Conservation (phyloP, 2,113 vertebrate genomes). For the Passer domesticus region DNA sequence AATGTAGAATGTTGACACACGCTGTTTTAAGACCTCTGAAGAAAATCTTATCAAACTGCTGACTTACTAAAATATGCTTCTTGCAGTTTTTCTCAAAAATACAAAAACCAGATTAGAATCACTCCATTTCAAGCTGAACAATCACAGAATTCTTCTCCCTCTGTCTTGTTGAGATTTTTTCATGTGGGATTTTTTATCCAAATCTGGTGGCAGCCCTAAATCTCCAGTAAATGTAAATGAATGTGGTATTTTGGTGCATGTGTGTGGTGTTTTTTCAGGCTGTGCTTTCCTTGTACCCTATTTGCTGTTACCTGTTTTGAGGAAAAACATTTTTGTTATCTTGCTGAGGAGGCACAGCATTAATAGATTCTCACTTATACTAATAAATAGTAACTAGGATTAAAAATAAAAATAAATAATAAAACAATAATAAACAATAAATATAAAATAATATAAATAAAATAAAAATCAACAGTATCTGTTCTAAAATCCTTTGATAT, state of each 20-base stretch:
- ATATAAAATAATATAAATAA: background rate
- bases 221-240: background rate
- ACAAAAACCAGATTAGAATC: background rate
- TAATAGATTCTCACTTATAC: background rate
- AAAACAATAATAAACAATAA: background rate
- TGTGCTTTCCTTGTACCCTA: background rate
- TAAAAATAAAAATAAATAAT: background rate
- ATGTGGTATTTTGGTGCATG: background rate
- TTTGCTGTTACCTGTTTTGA: background rate
- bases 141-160: background rate
- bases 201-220: background rate
- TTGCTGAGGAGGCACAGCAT: background rate
- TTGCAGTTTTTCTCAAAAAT: background rate
- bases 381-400: background rate
- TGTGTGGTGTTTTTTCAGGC: background rate
- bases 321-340: background rate
- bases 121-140: background rate
- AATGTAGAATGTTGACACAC: background rate
- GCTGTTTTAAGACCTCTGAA: background rate
- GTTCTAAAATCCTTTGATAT: background rate
- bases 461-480: background rate
- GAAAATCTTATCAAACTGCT: background rate
- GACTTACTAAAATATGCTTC: background rate
- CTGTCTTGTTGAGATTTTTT: background rate
- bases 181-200: background rate